Base-by-base conservation (phyloP, 2,797 vertebrate species). In the Crossoptilon crossoptilon region DNA sequence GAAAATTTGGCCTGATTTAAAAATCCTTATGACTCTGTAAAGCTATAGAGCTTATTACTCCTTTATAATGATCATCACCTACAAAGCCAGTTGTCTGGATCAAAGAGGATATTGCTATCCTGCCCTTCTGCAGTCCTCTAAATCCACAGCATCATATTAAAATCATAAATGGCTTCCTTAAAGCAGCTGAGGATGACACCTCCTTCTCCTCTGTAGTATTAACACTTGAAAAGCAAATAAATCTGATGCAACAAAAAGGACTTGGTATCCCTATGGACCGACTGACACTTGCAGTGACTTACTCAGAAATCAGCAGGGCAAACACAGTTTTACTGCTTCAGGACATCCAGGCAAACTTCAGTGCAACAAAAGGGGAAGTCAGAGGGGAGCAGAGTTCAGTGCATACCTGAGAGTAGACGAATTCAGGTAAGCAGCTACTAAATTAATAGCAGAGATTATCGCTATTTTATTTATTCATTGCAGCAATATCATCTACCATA, bases 211-310 rank as follows among this genome's bases (percentile, higher is more conserved):
- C 67, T 90, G 73, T 39, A 31, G 26, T 27, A 79, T 90, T 94
- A 91, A 77, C 68, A 91, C 74, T 93, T 93, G 73, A 91, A 95
- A 95, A 86, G 94, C 64, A 93, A 91, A 87, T 91, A 92, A 92
- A 93, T 80, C 76, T n/a, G 39, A 89, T 74, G 80, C 91, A 74
- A 44, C 68, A 35, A 19, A 72, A 64, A 86, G 73, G 49, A 68
- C 70, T 88, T 39, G 3, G 16, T 14, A 49, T 88, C 88, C 81
- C 74, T 39, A 31, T n/a, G 63, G 43, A 43, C 70, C 59, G 41
- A 49, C 70, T 62, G 49, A 49, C 17, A 62, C 73, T 27, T 67
- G 33, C 51, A 91, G 55, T 51, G 88, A 78, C 29, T 55, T 72
- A 53, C 11, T 86, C 46, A 11, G 63, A 72, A 91, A 72, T 1